Conservation (phyloP, 1,140 invertebrate species). For the Psilanteris sp. region DNA sequence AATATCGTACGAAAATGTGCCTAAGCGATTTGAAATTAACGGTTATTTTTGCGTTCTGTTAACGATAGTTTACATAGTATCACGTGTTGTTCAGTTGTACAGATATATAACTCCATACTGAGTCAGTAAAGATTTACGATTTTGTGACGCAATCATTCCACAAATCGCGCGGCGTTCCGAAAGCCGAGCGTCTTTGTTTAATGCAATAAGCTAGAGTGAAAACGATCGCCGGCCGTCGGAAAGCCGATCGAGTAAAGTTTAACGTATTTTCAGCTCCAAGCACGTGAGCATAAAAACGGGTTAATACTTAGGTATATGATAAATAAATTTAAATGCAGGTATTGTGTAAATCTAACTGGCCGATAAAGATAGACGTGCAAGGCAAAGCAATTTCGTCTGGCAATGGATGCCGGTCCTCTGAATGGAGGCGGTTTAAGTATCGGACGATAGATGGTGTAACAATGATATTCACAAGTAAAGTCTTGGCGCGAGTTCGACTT, state of each 20-base stretch:
- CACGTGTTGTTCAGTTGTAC: not conserved
- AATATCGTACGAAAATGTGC: constrained; percentile 56
- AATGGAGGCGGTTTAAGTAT: no score
- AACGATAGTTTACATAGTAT: not conserved
- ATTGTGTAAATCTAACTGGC: constrained; percentile 20
- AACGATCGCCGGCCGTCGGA: no score
- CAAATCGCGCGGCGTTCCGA: not conserved
- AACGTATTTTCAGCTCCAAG: no score
- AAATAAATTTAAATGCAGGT: constrained; percentile 6
- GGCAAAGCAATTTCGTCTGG: constrained; percentile 6
- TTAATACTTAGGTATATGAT: constrained; percentile 27
- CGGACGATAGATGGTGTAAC: no score
- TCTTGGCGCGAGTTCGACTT: constrained; percentile 17
- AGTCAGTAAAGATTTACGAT: constrained; percentile 11
- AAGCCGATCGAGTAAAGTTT: no score
- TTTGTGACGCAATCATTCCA: constrained; percentile 37
- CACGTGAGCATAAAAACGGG: constrained; percentile 17
- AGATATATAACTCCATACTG: constrained; percentile 27
- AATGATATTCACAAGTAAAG: no score
- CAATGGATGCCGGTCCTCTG: no score
- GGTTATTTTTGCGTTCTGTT: constrained; percentile 3
- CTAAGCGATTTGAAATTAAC: constrained; percentile 39
- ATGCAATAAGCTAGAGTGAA: no score
- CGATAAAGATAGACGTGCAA: not conserved
- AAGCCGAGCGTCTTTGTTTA: no score